A percentile compares a stretch with the other conserved stretches of the same genome.
Conservation (phyloP, 2,797 vertebrate species). For the Brachymystax lenok region DNA sequence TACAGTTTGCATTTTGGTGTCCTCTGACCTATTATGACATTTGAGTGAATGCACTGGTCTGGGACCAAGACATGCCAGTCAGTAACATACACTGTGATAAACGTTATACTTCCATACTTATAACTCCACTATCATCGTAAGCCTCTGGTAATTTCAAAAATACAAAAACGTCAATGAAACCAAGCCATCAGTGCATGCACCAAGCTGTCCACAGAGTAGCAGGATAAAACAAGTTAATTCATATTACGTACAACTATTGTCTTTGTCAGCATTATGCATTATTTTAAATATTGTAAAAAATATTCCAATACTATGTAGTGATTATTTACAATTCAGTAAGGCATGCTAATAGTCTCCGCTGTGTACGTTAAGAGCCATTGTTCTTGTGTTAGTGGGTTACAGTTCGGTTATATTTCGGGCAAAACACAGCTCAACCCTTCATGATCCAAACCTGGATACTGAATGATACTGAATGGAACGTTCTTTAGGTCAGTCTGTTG, state of each 20-base stretch:
- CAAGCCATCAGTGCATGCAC: not conserved
- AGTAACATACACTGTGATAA: not conserved
- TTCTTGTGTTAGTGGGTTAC: conserved; percentile 26
- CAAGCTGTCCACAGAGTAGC: not conserved
- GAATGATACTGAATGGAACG: conserved; percentile 26
- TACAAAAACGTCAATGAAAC: not conserved
- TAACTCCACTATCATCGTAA: not conserved
- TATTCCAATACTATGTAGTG: conserved; percentile 47
- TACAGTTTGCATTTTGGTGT: not conserved
- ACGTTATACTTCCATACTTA: not conserved
- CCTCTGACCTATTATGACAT: not conserved
- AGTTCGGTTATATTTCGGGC: not conserved
- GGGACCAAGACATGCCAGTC: not conserved
- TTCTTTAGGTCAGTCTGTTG: not conserved
- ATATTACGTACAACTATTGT: not conserved
- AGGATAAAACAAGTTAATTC: not conserved
- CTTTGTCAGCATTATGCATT: not conserved
- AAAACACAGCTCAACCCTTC: conserved; percentile 40
- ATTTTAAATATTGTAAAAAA: conserved; percentile 38
- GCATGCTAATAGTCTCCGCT: conserved; percentile 53
- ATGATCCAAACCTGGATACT: conserved; percentile 32
- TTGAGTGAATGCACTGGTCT: not conserved
- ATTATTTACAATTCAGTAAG: conserved; percentile 54
- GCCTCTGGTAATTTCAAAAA: not conserved
- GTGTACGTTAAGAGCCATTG: conserved; percentile 14